Base-by-base conservation (phyloP, 2,113 vertebrate species). In the Myotis lucifugus region DNA sequence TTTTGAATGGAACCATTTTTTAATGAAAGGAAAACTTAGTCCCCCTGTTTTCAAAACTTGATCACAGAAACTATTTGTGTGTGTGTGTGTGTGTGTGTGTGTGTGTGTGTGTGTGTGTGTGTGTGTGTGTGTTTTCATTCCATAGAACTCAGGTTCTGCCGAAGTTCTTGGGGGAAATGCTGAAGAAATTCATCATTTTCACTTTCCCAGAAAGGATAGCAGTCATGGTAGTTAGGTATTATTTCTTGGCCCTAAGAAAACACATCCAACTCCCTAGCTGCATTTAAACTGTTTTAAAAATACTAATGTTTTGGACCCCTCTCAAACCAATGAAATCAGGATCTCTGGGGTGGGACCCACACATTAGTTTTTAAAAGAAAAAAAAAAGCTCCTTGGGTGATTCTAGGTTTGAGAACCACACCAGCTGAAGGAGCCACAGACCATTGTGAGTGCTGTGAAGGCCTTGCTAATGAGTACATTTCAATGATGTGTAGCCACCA, bases 251-350 rank as follows among this genome's bases (percentile, higher is more conserved):
- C 3, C 19, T 46, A 25, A n/a, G 27, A 52, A 34, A 50, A 78
- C 6, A 67, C 14, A 4, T n/a, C 42, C n/a, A 87, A 40, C 9
- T 93, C 17, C 14, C 42, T 23, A 12, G 32, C 19, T 91, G 4
- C 76, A 52, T 74, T 90, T 74, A 84, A 89, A 42, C 23, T 64
- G 7, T 93, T 77, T 90, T 67, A 52, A 72, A 92, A 81, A 56
- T 56, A 79, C 25, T 78, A 8, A 64, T 72, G 10, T 14, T 85
- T 78, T 81, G 8, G 66, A 67, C 27, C 14, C 42, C 86, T 81
- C 19, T 40, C 56, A 87, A 94, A 56, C 17, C 46, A 90, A 69
- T 78, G 83, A 93, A 83, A 32, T 52, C 27, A 52, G 23, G 27
- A 52, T 91, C 88, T 91, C 29, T 34, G 25, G 27, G n/a, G 17